Base-by-base conservation (phyloP, 1,140 invertebrate species). In the Atta texana region DNA sequence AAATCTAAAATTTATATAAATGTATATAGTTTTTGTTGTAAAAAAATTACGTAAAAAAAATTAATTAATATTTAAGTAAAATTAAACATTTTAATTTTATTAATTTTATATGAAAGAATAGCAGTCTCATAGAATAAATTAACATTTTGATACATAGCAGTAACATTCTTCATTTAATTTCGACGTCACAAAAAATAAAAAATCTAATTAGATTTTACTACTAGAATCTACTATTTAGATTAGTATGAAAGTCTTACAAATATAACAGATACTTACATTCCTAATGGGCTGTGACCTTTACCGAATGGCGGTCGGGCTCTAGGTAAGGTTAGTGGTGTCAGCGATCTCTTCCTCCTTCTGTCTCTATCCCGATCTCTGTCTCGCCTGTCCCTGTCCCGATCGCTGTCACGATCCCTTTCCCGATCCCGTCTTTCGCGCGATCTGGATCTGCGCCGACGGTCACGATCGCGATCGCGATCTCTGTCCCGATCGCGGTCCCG, bases 251-350 rank as follows among this genome's bases (percentile, higher is more conserved):
- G 3, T 76, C 8, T 61, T 44, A 7, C 44, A 28, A 76, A 61
- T 16, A 5, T 31, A 24, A 16, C 12, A 18, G 14, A 76, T 71
- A 94, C 95, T 95, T 94, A 96, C 95, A 94, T 92, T 87, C 93
- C 94, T 87, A 95, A 87, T 1, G 95, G 92, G 90, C 95, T 93
- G 77, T 94, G 91, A 6, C 93, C 93, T 93, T 96, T 95, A 81
- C 95, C 92, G 92, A 96, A 93, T 88, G 95, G 95, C 14, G 96
- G 93, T 81, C 94, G 94, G 6, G 93, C 92, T 82, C 95, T 93
- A 5, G 95, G 95, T 44, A 96, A 92, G 3, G 95, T 94, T 14
- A 96, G 94, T 0, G 95, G 95, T 4, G 95, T 95, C 6, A 96
- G 90, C 0, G 95, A 96, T 88, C 95, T 93, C 87, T 95, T 96